Percentiles rank a stretch among this genome's conserved stretches.
Evolutionary conservation across 2,888 invertebrate genomes (phyloP).

Genomic region (Tinea pellionella): DNA sequence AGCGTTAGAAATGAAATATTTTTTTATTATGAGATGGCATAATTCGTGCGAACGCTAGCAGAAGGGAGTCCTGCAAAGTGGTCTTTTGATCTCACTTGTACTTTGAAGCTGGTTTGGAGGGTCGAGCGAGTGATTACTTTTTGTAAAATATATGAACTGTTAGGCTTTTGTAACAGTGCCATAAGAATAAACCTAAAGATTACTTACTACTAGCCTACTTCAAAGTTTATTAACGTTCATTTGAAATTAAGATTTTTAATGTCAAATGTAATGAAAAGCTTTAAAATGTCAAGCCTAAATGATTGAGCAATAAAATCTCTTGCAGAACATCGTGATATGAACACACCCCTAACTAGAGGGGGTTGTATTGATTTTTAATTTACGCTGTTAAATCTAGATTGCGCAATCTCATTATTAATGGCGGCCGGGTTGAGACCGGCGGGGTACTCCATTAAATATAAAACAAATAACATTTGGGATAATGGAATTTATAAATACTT

Average conservation of each 20-base stretch:
- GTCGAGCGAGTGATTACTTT: conserved; percentile 10
- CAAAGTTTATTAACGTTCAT: too few relatives aligned
- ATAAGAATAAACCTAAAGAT: too few relatives aligned
- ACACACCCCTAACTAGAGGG: conserved; percentile 9
- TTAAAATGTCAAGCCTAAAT: too few relatives aligned
- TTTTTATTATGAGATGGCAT: conserved; percentile 6
- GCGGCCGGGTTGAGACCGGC: conserved; percentile 32
- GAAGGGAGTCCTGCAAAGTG: conserved; percentile 20
- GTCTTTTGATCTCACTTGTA: conserved; percentile 27
- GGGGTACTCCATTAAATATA: conserved; percentile 42
- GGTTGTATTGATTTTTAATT: conserved; percentile 50
- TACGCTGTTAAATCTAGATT: conserved; percentile 42
- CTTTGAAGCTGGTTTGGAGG: conserved; percentile 9
- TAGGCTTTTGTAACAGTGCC: neutral
- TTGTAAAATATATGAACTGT: conserved; percentile 9
- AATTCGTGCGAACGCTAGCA: conserved; percentile 10
- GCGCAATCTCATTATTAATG: conserved; percentile 54
- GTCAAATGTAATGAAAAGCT: too few relatives aligned
- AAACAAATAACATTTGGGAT: conserved; percentile 31
- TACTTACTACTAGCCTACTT: too few relatives aligned
- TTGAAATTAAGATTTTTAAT: too few relatives aligned
- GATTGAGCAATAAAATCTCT: neutral
- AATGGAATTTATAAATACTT: conserved; percentile 39
- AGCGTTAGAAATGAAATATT: neutral
- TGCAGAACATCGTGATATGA: neutral